Base-by-base conservation (phyloP, 2,797 vertebrate genomes). In the Poecilia velifera region DNA sequence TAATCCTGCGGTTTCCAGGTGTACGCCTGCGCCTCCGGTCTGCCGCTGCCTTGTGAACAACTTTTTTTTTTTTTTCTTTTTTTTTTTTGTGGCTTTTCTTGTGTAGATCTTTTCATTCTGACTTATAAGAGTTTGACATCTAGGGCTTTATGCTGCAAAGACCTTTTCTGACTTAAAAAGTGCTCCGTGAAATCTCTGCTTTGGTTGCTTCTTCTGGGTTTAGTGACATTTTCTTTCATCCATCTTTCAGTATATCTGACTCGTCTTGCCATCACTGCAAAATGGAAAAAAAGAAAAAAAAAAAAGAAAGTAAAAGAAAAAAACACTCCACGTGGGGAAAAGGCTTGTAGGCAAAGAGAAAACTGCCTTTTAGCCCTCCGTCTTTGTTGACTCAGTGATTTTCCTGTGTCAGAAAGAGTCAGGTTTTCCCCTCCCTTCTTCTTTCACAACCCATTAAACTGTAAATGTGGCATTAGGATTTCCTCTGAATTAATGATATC, bases 381-480 rank as follows among this genome's bases (percentile, higher is more conserved):
- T 86, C 87, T 85, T 82, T 34, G 82, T 85, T 49, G 75, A 87
- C 81, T 79, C 77, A 74, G 79, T 45, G 73, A 76, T 82, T 39
- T 45, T 83, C 79, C 85, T 72, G 0, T 78, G 79, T 80, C 85
- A 76, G 75, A 53, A 73, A 86, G 78, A 80, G 76, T 80, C 80
- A 79, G 77, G 74, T 85, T 84, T 79, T 73, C 75, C 62, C 36
- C 81, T 84, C 57, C 64, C 55, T 41, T 59, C n/a, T 31, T 62
- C 41, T 45, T 86, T 80, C 72, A 84, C 82, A 89, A 87, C 72
- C 82, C 80, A 88, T 93, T 92, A 89, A 84, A 88, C 85, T 89
- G 80, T 90, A 89, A 94, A 91, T 88, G 85, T 90, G 83, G 80
- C 76, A 70, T 91, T 89, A 86, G 88, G 89, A 87, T 86, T 91